A percentile compares a stretch with the other conserved stretches of the same genome.
Evolutionary conservation across 2,113 vertebrate species (phyloP).

Genomic region (Passer domesticus): DNA sequence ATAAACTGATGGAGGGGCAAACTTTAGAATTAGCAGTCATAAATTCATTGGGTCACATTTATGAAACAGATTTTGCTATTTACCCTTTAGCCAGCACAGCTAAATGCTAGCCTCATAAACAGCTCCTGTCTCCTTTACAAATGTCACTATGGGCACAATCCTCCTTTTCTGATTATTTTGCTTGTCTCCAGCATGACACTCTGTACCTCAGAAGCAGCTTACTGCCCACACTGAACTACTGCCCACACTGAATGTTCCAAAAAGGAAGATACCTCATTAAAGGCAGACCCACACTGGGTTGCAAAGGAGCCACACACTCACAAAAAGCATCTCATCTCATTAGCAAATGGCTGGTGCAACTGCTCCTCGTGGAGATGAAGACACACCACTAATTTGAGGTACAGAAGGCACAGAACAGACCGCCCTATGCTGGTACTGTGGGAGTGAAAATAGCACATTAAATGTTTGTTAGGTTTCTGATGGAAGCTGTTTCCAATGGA

Average conservation of each 20-base stretch:
- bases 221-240: not conserved
- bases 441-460: not conserved
- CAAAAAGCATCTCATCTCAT: not conserved
- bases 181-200: not conserved
- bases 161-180: not conserved
- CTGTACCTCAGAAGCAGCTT: not conserved
- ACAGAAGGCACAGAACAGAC: not conserved
- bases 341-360: not conserved
- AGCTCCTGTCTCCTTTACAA: not conserved
- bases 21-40: not conserved
- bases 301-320: not conserved
- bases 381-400: not conserved
- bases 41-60: not conserved
- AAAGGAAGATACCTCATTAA: not conserved
- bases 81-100: not conserved
- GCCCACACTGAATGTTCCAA: not conserved
- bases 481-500: not conserved
- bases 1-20: not conserved
- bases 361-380: not conserved
- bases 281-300: not conserved
- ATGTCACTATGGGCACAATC: not conserved
- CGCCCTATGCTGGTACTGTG: not conserved
- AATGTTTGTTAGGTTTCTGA: not conserved
- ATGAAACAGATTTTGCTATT: constrained; percentile 3
- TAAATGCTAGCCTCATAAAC: not conserved